These are phyloP conservation scores for Amphiprion clarkii DNA, from an alignment of 2,797 vertebrate genomes.

Conservation along the genomic window DNA sequence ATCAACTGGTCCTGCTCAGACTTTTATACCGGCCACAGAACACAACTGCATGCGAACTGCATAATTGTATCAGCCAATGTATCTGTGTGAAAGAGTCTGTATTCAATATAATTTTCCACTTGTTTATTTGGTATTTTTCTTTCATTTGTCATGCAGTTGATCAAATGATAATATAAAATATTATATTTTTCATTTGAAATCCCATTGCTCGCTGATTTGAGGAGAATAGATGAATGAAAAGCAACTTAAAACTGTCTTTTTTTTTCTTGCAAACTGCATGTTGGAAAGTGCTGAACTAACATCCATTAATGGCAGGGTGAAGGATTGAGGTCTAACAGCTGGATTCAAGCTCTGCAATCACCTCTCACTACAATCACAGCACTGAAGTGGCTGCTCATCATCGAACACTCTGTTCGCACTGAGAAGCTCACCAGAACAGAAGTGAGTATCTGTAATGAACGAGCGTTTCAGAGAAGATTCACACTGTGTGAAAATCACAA, in stretches of 20 bases:
- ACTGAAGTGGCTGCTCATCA: slow-evolving; percentile 5
- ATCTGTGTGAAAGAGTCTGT: too few relatives aligned
- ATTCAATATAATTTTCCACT: too few relatives aligned
- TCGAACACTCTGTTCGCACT: neutral
- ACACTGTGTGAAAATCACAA: slow-evolving; percentile 8
- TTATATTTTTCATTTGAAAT: neutral
- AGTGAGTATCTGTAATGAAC: slow-evolving; percentile 3
- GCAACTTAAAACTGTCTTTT: neutral
- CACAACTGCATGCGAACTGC: too few relatives aligned
- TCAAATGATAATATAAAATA: too few relatives aligned
- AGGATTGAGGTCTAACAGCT: neutral
- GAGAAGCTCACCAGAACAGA: neutral
- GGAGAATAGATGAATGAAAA: neutral
- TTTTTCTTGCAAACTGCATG: neutral
- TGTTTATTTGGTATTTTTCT: too few relatives aligned
- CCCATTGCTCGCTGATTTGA: too few relatives aligned
- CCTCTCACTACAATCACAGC: slow-evolving; percentile 15
- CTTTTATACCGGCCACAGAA: too few relatives aligned
- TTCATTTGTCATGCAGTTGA: too few relatives aligned
- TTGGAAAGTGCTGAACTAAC: neutral
- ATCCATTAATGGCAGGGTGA: neutral
- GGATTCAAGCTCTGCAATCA: slow-evolving; percentile 18
- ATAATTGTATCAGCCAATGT: too few relatives aligned
- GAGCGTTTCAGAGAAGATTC: slow-evolving; percentile 8
- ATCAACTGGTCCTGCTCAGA: too few relatives aligned